phyloP scores from a whole-genome alignment of 2,797 vertebrate genomes.

The Sternotherus odoratus region DNA sequence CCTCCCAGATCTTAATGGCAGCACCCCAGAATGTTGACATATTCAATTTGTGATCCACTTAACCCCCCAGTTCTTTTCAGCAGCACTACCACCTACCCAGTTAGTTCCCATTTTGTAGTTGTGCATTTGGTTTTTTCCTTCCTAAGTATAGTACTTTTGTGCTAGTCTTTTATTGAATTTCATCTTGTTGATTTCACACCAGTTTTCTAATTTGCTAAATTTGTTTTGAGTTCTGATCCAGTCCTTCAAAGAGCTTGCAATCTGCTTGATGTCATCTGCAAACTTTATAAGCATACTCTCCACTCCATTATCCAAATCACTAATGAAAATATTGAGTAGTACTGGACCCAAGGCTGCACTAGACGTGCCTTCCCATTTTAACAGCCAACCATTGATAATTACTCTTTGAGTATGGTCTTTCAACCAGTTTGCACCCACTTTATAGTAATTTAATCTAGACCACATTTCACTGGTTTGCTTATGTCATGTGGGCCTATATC shows the following conservation, averaged over 20 bases:
- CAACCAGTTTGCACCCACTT: background rate
- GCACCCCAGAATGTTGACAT: background rate
- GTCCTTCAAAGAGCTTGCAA: background rate
- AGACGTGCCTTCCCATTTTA: background rate
- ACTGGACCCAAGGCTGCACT: background rate
- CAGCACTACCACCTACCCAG: background rate
- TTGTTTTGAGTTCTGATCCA: background rate
- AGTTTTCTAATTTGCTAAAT: background rate
- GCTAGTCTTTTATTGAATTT: background rate
- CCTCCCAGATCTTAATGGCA: background rate
- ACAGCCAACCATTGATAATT: background rate
- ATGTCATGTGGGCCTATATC: background rate
- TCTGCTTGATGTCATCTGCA: background rate
- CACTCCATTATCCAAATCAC: background rate
- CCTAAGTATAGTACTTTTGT: background rate
- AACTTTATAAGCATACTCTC: background rate
- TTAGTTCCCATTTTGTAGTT: background rate
- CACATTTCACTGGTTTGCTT: background rate
- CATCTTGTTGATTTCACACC: background rate
- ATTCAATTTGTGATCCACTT: background rate
- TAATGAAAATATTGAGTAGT: background rate
- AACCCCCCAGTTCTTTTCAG: background rate
- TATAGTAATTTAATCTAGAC: background rate
- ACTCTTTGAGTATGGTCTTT: background rate
- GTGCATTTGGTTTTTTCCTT: background rate